These are phyloP conservation scores for Chlorospingus semifuscus DNA, from an alignment of 2,797 vertebrate species.

Conservation along the genomic window DNA sequence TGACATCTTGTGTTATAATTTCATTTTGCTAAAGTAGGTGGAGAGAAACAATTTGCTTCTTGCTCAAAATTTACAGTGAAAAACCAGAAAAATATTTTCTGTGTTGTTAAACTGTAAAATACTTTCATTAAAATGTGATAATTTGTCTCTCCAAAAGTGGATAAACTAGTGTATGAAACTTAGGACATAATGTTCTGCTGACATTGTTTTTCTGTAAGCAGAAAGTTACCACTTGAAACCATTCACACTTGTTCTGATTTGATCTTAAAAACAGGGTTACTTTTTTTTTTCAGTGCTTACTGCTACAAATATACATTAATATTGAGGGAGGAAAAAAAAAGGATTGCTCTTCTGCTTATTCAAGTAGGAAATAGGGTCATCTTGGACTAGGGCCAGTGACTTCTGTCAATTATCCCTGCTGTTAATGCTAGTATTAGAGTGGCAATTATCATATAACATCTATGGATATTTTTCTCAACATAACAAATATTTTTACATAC, in stretches of 20 bases:
- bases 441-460: slow-evolving; percentile 42
- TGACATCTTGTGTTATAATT: neutral
- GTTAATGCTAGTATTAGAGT: slow-evolving; percentile 30
- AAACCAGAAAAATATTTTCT: neutral
- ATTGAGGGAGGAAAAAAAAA: neutral
- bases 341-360: neutral
- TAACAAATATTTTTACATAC: neutral
- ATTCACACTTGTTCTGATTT: neutral
- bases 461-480: neutral
- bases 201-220: neutral
- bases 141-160: neutral
- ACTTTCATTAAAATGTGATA: neutral
- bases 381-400: neutral
- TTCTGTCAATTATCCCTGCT: slow-evolving; percentile 42
- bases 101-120: neutral
- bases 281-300: neutral
- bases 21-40: neutral
- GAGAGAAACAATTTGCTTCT: neutral
- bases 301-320: neutral
- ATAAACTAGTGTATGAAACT: neutral
- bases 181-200: neutral
- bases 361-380: neutral
- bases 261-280: neutral
- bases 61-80: neutral
- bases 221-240: neutral